Conservation (phyloP, 2,797 vertebrate genomes). For the Fratercula arctica region DNA sequence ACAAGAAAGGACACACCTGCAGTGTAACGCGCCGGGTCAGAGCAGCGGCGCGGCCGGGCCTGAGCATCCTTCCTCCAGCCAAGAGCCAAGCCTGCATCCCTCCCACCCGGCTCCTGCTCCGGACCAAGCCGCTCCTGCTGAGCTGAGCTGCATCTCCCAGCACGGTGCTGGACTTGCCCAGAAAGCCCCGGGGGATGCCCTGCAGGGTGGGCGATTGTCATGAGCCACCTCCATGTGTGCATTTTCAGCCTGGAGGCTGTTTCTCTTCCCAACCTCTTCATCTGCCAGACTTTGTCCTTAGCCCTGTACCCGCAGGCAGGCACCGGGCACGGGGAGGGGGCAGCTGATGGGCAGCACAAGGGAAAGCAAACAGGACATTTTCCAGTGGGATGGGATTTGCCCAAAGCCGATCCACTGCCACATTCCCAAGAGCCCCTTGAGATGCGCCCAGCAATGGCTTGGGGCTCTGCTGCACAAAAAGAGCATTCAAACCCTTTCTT, state of each 20-base stretch:
- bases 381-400: not conserved
- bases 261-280: not conserved
- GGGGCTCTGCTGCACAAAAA: not conserved
- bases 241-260: not conserved
- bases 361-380: not conserved
- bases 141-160: not conserved
- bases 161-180: not conserved
- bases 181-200: not conserved
- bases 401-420: not conserved
- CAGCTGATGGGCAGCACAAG: not conserved
- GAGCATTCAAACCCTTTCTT: not conserved
- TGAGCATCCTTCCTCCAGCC: not conserved
- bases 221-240: fast-evolving
- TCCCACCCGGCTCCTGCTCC: not conserved
- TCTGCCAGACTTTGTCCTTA: too few species aligned
- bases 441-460: not conserved
- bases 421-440: not conserved
- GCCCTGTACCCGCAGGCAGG: not conserved
- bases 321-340: fast-evolving
- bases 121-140: fast-evolving
- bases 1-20: not conserved
- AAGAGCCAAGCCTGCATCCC: not conserved
- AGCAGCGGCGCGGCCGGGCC: fast-evolving
- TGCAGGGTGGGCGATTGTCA: not conserved
- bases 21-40: fast-evolving